Conservation (phyloP, 1,140 invertebrate genomes). For the Meloidogyne floridensis region DNA sequence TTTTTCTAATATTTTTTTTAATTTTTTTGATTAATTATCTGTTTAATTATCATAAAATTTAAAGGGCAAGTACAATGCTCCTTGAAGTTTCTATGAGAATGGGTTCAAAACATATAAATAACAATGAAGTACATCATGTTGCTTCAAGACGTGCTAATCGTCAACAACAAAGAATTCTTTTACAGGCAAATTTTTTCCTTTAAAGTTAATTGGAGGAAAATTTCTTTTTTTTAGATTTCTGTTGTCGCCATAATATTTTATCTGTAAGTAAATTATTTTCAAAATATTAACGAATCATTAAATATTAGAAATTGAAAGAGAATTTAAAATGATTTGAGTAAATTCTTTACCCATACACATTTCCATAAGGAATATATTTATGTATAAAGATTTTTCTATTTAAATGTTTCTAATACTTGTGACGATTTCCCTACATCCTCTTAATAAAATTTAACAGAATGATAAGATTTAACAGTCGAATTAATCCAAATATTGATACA, state of each 20-base stretch:
- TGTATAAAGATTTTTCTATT: no score
- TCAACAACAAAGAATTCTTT: constrained; percentile 61
- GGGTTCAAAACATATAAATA: constrained; percentile 56
- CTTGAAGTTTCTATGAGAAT: constrained; percentile 66
- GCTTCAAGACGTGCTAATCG: constrained; percentile 58
- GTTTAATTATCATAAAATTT: constrained; percentile 16
- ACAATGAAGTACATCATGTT: constrained; percentile 56
- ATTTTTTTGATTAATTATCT: constrained; percentile 1
- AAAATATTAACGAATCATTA: no score
- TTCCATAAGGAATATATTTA: no score
- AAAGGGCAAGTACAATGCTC: constrained; percentile 63
- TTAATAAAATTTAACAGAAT: no score
- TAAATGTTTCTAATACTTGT: no score
- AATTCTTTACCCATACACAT: no score
- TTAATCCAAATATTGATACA: no score
- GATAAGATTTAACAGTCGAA: no score
- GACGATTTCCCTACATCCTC: no score
- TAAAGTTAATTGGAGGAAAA: constrained; percentile 13
- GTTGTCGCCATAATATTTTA: constrained; percentile 65
- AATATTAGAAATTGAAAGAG: neutral
- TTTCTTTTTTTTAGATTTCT: constrained; percentile 54
- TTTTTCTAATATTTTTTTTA: constrained; percentile 3
- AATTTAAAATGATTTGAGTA: neutral
- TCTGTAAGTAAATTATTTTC: constrained; percentile 56
- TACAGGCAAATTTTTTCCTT: constrained; percentile 51